Evolutionary conservation across 2,888 invertebrate genomes (phyloP).

Genomic region (Graphium colonna): DNA sequence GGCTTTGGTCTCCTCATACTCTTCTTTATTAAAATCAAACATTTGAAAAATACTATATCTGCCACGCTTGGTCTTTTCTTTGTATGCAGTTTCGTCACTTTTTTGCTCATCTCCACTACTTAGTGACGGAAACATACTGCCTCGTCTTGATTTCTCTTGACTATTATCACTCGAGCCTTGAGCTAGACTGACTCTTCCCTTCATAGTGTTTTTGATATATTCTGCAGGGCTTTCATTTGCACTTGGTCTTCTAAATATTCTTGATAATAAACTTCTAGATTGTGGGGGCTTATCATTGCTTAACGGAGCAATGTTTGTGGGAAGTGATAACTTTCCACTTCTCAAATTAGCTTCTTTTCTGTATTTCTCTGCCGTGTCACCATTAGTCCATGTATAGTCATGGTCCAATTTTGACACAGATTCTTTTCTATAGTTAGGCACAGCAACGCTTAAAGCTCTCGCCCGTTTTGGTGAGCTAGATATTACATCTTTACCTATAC

Average conservation of each 20-base stretch:
- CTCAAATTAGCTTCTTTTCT: slow-evolving; percentile 73
- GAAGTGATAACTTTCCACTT: slow-evolving; percentile 66
- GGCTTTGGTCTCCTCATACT: slow-evolving; percentile 49
- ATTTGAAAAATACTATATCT: slow-evolving; percentile 55
- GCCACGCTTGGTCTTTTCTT: slow-evolving; percentile 49
- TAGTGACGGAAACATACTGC: slow-evolving; percentile 22
- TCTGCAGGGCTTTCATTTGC: slow-evolving; percentile 57
- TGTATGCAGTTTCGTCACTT: slow-evolving; percentile 22
- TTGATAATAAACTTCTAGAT: slow-evolving; percentile 53
- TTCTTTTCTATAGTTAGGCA: slow-evolving; percentile 67
- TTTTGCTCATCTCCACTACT: slow-evolving; percentile 26
- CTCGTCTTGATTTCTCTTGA: slow-evolving; percentile 16
- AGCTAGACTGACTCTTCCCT: slow-evolving; percentile 49
- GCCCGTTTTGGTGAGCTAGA: slow-evolving; percentile 65
- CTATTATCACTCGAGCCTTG: slow-evolving; percentile 47
- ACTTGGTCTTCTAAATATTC: slow-evolving; percentile 36
- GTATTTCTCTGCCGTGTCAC: slow-evolving; percentile 80
- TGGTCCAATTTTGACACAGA: slow-evolving; percentile 61
- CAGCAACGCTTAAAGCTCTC: slow-evolving; percentile 82
- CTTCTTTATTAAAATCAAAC: slow-evolving; percentile 47
- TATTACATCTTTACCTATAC: slow-evolving; percentile 69
- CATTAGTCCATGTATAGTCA: slow-evolving; percentile 86
- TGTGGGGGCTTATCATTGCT: slow-evolving; percentile 37
- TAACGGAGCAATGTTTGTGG: slow-evolving; percentile 39
- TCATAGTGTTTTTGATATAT: slow-evolving; percentile 58